A percentile compares a stretch with the other conserved stretches of the same genome.
These are phyloP conservation scores for Alitta virens DNA, from an alignment of 2,888 invertebrate species.

Conservation along the genomic window DNA sequence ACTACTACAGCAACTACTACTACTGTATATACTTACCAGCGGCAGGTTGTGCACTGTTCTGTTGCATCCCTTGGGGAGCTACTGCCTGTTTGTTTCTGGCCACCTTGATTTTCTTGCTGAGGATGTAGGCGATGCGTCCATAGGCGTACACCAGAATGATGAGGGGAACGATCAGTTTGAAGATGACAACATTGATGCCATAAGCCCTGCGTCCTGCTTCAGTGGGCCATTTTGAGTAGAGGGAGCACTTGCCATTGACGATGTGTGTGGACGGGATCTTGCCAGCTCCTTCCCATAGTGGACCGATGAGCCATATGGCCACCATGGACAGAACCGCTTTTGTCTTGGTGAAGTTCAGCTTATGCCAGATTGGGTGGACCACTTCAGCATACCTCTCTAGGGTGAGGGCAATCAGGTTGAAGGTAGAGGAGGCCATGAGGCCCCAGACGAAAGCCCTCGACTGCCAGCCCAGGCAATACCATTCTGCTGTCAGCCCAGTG, in stretches of 20 bases:
- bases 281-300: constrained; percentile 6
- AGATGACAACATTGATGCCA: constrained; percentile 1
- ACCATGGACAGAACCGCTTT: constrained; percentile 1
- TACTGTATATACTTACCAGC: no score
- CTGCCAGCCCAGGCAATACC: background rate
- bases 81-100: background rate
- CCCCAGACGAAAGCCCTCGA: constrained; percentile 1
- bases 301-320: constrained; percentile 8
- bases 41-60: no score
- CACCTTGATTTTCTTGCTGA: background rate
- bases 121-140: background rate
- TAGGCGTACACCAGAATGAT: constrained; percentile 10
- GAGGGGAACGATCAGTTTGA: constrained; percentile 8
- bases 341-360: background rate
- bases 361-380: constrained; percentile 12
- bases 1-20: no score
- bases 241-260: constrained; percentile 2
- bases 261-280: background rate
- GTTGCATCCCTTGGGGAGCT: background rate
- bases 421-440: constrained; percentile 8
- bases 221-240: constrained; percentile 9
- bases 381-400: constrained; percentile 5
- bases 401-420: constrained; percentile 7
- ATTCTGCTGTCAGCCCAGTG: background rate
- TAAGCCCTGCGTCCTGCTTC: background rate